These are phyloP conservation scores for Anoplophora glabripennis DNA, from an alignment of 1,140 invertebrate species.

Conservation along the genomic window DNA sequence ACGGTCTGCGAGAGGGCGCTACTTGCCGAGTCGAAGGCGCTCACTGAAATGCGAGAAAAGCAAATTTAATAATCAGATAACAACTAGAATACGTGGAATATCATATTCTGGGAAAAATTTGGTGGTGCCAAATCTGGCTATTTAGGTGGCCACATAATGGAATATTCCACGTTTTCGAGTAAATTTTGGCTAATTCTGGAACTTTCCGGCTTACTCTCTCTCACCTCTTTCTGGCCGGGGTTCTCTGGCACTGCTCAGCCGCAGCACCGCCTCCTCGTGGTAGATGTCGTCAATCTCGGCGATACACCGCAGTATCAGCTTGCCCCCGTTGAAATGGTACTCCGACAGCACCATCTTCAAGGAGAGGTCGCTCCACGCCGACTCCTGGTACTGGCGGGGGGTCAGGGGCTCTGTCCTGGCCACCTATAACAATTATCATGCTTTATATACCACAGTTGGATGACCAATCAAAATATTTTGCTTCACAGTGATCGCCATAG, in stretches of 20 bases:
- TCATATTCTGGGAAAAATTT: too few relatives aligned
- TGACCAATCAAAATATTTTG: background rate
- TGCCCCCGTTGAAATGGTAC: conserved; percentile 48
- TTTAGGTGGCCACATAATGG: too few relatives aligned
- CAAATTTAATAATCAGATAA: too few relatives aligned
- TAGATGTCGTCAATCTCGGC: conserved; percentile 56
- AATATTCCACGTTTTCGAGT: too few relatives aligned
- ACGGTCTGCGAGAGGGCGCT: too few relatives aligned
- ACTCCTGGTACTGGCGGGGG: conserved; percentile 28
- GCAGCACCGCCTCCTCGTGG: conserved; percentile 53
- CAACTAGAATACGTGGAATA: too few relatives aligned
- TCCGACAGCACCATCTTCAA: conserved; percentile 43
- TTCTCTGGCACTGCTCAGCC: conserved; percentile 54
- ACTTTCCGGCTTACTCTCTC: background rate
- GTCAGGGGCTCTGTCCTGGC: conserved; percentile 46
- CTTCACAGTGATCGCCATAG: background rate
- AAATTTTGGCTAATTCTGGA: too few relatives aligned
- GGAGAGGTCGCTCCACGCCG: conserved; percentile 45
- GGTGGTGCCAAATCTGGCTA: too few relatives aligned
- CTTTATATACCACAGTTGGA: background rate
- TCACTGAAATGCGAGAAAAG: too few relatives aligned
- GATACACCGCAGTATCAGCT: conserved; percentile 54
- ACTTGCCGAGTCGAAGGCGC: too few relatives aligned
- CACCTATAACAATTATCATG: conserved; percentile 37
- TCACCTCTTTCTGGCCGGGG: conserved; percentile 57